phyloP scores from a whole-genome alignment of 2,797 vertebrate genomes.

The Eospalax fontanierii region DNA sequence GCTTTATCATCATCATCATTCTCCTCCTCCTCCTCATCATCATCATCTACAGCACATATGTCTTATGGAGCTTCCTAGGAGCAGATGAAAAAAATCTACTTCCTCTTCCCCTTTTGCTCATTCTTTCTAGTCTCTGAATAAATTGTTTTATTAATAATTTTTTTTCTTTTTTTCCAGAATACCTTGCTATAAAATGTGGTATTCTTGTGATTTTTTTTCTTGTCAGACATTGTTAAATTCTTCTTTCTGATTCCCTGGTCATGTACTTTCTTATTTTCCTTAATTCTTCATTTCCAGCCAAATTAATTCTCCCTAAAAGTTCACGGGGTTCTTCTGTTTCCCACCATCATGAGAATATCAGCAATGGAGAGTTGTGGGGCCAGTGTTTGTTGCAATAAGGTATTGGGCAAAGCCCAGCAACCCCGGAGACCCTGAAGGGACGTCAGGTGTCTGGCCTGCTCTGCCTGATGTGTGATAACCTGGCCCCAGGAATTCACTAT shows the following conservation, averaged over 20 bases:
- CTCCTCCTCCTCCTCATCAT: background rate
- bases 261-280: background rate
- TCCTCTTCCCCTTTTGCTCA: background rate
- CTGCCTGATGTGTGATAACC: too few species aligned
- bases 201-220: background rate
- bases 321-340: background rate
- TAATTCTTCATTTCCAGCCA: background rate
- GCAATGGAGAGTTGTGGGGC: background rate
- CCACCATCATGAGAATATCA: background rate
- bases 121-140: background rate
- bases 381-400: too few species aligned
- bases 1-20: background rate
- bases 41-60: background rate
- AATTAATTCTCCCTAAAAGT: constrained; percentile 52
- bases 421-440: too few species aligned
- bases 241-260: background rate
- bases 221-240: background rate
- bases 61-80: background rate
- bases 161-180: constrained; percentile 1
- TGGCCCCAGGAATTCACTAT: too few species aligned
- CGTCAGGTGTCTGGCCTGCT: too few species aligned
- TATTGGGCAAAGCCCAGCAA: too few species aligned
- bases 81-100: background rate
- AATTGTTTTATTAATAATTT: background rate
- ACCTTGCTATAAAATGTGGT: background rate